Evolutionary conservation across 2,888 invertebrate genomes (phyloP), one percentile per base, ranked within the genome.

Genomic region (Drosophila barbarae): DNA sequence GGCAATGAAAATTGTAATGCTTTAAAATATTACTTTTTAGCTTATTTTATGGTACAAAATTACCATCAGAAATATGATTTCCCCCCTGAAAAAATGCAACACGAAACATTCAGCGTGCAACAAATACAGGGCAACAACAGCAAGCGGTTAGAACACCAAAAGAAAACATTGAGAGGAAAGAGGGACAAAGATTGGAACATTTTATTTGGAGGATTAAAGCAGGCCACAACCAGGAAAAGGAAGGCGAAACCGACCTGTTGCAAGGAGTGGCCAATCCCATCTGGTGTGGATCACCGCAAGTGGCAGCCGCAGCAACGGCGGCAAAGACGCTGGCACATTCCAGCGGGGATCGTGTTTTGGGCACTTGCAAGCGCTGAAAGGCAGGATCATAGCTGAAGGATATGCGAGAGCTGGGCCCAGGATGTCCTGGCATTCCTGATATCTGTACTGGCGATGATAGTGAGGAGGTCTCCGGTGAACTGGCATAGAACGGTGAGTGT

Each of bases 381-480:
- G 76, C 82, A 18, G 84, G 81, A 81, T 89, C 88, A 50, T 87
- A 89, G 61, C 88, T 88, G 32, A 77, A 75, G 21, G 87, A 84
- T 28, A 78, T 66, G 21, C 72, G 69, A 0, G 52, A 38, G 5
- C 47, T 21, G 8, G 41, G 42, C 6, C 28, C 47, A 7, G 34
- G 35, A n/a, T 39, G 49, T 30, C 23, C 38, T 18, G 18, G 36
- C 28, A 23, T n/a, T 53, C 32, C 54, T n/a, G 23, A 23, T 5
- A 34, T 28, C 2, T 36, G 52, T 0, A 68, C 49, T 1, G 69
- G 68, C 6, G 86, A 74, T 3, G 58, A 46, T 0, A 71, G 53
- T 1, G 63, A 23, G 5, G 46, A 47, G 3, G 76, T 73, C 5
- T 85, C 86, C 34, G 88, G 88, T 6, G 87, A 86, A 46, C 86